Evolutionary conservation across 2,888 invertebrate species (phyloP).

Genomic region (Marronus borbonicus): DNA sequence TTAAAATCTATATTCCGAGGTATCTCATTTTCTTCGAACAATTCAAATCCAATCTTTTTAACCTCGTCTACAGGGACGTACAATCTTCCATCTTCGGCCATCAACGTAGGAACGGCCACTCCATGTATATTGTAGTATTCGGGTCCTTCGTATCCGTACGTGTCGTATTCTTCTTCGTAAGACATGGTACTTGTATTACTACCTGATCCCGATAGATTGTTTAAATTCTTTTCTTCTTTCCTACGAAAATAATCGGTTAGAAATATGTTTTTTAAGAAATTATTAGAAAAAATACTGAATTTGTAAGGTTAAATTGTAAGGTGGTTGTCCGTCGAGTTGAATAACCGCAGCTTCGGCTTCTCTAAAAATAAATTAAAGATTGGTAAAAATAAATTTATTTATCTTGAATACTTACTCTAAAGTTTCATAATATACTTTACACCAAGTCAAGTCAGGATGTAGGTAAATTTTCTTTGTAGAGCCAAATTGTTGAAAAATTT

Average conservation of each 20-base stretch:
- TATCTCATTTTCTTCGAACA: conserved; percentile 58
- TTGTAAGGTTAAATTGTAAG: background rate
- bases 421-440: conserved; percentile 56
- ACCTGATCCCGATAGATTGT: background rate
- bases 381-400: background rate
- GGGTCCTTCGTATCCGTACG: conserved; percentile 21
- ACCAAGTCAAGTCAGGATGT: conserved; percentile 48
- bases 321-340: background rate
- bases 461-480: conserved; percentile 57
- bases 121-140: conserved; percentile 59
- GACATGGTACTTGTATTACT: conserved; percentile 29
- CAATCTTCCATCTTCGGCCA: conserved; percentile 56
- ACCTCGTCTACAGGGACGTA: conserved; percentile 60
- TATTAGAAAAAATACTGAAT: background rate
- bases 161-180: conserved; percentile 28
- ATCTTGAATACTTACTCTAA: conserved; percentile 55
- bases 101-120: conserved; percentile 54
- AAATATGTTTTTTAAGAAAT: background rate
- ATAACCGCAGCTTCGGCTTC: background rate
- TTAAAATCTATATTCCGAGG: conserved; percentile 54
- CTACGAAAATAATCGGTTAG: background rate
- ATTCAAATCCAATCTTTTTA: conserved; percentile 59
- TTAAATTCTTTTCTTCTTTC: background rate
- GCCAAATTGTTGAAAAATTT: conserved; percentile 55
- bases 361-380: background rate